Evolutionary conservation across 2,113 vertebrate species (phyloP).

Genomic region (Plecturocebus donacophilus): DNA sequence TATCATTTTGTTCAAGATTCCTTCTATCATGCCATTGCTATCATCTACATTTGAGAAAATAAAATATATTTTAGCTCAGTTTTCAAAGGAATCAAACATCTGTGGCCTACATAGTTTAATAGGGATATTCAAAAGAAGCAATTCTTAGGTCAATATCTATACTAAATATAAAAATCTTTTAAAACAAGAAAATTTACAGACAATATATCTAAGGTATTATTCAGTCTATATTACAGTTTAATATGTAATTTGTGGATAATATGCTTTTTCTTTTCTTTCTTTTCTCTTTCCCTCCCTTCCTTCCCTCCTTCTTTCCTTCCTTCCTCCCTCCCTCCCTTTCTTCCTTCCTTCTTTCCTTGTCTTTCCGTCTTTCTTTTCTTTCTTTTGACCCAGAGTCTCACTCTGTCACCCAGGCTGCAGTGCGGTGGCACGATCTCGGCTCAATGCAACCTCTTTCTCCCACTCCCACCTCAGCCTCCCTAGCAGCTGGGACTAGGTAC

Average conservation of each 20-base stretch:
- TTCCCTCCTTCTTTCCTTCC: neutral
- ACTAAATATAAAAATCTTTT: conserved; percentile 5
- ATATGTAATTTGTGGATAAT: neutral
- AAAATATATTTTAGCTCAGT: neutral
- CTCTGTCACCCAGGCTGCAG: too few species aligned
- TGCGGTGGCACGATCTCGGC: too few species aligned
- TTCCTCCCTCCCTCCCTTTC: accelerated
- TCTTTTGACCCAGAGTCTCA: too few species aligned
- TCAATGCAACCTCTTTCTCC: too few species aligned
- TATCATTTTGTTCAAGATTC: neutral
- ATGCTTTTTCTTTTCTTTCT: neutral
- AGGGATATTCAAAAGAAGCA: neutral
- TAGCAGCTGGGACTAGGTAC: too few species aligned
- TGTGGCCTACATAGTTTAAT: neutral
- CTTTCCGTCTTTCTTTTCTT: too few species aligned
- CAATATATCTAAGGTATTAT: neutral
- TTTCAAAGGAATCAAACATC: neutral
- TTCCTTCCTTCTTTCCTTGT: too few species aligned
- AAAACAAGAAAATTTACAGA: neutral
- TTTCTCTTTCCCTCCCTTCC: accelerated
- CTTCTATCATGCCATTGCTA: neutral
- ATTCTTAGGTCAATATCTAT: neutral
- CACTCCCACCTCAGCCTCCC: too few species aligned
- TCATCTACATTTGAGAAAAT: neutral
- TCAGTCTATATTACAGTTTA: neutral